Percentiles rank a stretch among this genome's conserved stretches.
phyloP scores from a whole-genome alignment of 2,888 invertebrate genomes.

The Petrolisthes cinctipes region DNA sequence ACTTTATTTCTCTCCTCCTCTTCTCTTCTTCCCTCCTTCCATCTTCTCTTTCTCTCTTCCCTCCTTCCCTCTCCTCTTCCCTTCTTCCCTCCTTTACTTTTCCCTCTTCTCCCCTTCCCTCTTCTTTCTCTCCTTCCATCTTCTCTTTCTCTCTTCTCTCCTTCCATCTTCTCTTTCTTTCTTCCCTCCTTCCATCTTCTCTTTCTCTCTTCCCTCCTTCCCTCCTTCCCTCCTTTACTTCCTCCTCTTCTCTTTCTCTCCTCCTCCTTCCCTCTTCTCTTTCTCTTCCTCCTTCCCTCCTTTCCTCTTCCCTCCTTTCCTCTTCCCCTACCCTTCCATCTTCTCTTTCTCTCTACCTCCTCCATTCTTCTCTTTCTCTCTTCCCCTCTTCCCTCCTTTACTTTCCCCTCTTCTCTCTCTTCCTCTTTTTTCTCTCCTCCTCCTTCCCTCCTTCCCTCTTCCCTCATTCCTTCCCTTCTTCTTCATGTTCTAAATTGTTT shows the following conservation, averaged over 20 bases:
- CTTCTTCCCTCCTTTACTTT: neutral
- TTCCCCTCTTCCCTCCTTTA: neutral
- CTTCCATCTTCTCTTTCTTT: neutral
- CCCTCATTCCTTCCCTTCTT: neutral
- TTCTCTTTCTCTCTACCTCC: neutral
- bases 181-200: neutral
- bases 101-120: neutral
- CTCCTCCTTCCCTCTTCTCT: neutral
- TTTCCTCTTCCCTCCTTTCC: neutral
- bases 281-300: conserved; percentile 11
- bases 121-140: neutral
- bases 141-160: neutral
- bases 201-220: conserved; percentile 18
- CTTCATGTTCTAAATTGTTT: neutral
- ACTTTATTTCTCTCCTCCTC: neutral
- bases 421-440: neutral
- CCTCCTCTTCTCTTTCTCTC: neutral
- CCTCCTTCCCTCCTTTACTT: conserved; percentile 9
- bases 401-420: conserved; percentile 8
- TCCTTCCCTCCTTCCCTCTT: neutral
- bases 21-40: conserved; percentile 4
- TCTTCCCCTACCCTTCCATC: neutral
- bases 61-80: neutral
- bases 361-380: conserved; percentile 3
- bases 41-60: conserved; percentile 11